Evolutionary conservation across 2,888 invertebrate species (phyloP), one percentile per base, ranked within the genome.

Genomic region (Epinotia brunnichana): DNA sequence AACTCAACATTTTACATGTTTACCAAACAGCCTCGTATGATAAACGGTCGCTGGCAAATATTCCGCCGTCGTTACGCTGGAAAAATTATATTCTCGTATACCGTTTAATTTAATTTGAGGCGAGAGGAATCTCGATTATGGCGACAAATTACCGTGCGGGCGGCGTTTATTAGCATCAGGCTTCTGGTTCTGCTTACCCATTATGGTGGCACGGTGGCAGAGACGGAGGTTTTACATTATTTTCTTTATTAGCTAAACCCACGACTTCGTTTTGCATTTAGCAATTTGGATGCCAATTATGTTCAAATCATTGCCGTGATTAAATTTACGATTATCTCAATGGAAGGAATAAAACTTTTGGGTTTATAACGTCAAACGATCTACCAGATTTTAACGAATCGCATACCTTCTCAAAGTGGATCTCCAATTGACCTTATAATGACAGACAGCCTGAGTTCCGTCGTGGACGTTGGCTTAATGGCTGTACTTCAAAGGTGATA

Each of bases 111-210:
- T 87, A 87, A 90, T 89, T 90, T 88, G 84, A 84, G 83, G 82
- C 82, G 83, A 82, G 83, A 85, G 86, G 90, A 87, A 91, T 90
- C 83, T 85, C 85, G 84, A 85, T 87, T 87, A 88, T 84, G 85
- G 87, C 86, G 89, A 90, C 89, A 92, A 90, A 90, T 90, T 87
- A 83, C 85, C 76, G 84, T 83, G 88, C 85, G 83, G 79, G 76
- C 73, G 78, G 80, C 79, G 80, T 84, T 85, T 83, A 89, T 89
- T 89, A 89, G 85, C 87, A 86, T 87, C 88, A 85, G 85, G 83
- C 84, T 86, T 83, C 81, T 83, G 83, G 82, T 82, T 83, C 81
- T 81, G 79, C 82, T 82, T 81, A 81, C 81, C 83, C 80, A 85
- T 86, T 85, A 86, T 80, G 80, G 83, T 77, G 81, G 82, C 77